phyloP scores from a whole-genome alignment of 2,113 vertebrate genomes.

The Numenius arquata region DNA sequence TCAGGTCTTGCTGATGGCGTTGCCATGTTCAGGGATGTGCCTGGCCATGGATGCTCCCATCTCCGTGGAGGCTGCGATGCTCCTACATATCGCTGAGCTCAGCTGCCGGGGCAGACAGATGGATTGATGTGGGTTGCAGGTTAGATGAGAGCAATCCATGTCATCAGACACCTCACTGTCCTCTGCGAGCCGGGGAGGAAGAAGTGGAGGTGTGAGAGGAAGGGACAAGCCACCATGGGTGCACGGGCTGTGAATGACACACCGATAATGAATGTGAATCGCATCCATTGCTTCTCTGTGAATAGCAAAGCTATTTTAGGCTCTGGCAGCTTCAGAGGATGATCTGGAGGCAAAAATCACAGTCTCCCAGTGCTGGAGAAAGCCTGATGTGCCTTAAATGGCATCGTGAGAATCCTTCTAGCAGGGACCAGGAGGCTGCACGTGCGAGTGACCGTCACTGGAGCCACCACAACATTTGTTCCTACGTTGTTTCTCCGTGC shows the following conservation, averaged over 20 bases:
- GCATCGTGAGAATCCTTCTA: neutral
- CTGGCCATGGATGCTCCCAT: accelerated
- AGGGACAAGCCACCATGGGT: neutral
- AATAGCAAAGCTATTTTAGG: slow-evolving; percentile 14
- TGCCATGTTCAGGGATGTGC: accelerated
- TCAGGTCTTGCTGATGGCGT: neutral
- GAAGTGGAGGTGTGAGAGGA: neutral
- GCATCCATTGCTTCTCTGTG: neutral
- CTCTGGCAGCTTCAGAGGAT: neutral
- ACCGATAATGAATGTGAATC: neutral
- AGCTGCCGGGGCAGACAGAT: neutral
- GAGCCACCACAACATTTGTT: neutral
- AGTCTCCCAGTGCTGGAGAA: neutral
- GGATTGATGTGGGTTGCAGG: neutral
- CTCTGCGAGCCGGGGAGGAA: neutral
- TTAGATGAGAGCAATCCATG: neutral
- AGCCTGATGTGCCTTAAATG: neutral
- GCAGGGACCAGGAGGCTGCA: neutral
- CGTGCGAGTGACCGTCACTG: accelerated
- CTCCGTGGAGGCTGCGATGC: accelerated
- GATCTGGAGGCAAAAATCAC: slow-evolving; percentile 21
- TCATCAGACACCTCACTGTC: neutral
- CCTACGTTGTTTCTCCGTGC: neutral
- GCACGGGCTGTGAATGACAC: neutral
- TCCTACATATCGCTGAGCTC: neutral